phyloP scores from a whole-genome alignment of 2,797 vertebrate genomes.

The Sciurus vulgaris region DNA sequence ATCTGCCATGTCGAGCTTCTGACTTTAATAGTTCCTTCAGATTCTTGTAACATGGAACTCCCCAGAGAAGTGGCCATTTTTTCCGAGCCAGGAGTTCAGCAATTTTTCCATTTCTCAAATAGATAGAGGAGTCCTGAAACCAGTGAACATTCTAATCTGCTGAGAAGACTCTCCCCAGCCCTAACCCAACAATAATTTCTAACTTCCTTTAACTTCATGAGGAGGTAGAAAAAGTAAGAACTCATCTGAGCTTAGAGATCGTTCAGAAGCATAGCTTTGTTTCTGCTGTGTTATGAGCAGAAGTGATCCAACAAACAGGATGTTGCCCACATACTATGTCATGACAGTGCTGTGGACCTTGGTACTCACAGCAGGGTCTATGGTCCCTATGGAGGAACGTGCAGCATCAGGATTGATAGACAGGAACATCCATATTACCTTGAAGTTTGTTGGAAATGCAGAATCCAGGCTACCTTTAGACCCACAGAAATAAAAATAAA shows the following conservation, averaged over 20 bases:
- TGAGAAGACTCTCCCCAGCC: not conserved
- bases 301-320: not conserved
- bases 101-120: not conserved
- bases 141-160: not conserved
- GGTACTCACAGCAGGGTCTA: not conserved
- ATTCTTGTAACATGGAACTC: not conserved
- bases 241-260: not conserved
- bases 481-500: not conserved
- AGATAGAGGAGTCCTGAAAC: not conserved
- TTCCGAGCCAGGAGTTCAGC: not conserved
- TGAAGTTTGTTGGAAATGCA: not conserved
- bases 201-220: not conserved
- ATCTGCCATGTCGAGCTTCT: not conserved
- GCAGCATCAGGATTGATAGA: not conserved
- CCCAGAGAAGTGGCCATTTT: not conserved
- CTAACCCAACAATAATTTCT: not conserved
- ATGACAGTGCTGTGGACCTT: not conserved
- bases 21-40: not conserved
- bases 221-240: not conserved
- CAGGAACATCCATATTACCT: not conserved
- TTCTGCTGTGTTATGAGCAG: not conserved
- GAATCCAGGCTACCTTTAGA: not conserved
- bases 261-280: not conserved
- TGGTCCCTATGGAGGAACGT: no score
- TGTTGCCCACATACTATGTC: not conserved